Evolutionary conservation across 1,140 invertebrate species (phyloP), one percentile per base, ranked within the genome.

Genomic region (Cotesia typhae): DNA sequence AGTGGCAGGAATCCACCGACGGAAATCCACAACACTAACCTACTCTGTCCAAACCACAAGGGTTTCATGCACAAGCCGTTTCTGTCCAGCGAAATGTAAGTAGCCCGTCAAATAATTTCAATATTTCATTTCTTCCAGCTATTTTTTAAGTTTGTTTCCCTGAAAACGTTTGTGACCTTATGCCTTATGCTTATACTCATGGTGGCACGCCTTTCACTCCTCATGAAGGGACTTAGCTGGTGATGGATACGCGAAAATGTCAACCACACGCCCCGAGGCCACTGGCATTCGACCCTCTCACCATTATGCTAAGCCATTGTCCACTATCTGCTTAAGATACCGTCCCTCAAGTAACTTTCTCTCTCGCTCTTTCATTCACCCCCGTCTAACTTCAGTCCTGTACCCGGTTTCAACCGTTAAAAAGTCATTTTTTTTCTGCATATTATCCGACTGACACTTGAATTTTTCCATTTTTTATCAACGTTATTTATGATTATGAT

Each of bases 281-380:
- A 71, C 57, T 73, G 36, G 67, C 47, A 70, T 53, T 20, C 57
- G 52, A 73, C 65, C 71, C 66, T 74, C 74, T 67, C 70, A 71
- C 74, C 74, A 83, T 84, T 84, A 84, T 85, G 83, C 84, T 84
- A 84, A 83, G 84, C 82, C 82, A 85, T 85, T 84, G 84, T 84
- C 84, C 84, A 85, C 84, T 84, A 84, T 84, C 83, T 84, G 80
- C 77, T 79, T 84, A 83, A 84, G 84, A 85, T 84, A 85, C 81
- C 82, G 78, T 28, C 72, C 55, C 67, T 67, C 60, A 61, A 53
- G 51, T 38, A 68, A 51, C 68, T 61, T 66, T 59, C n/a, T 64
- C 61, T 51, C 70, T 60, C 55, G 36, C 63, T 41, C 51, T 69
- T 57, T 66, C 61, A 55, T 68, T 64, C 38, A 63, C 36, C 28